A percentile compares a stretch with the other conserved stretches of the same genome.
These are phyloP conservation scores for Lepidurus apus DNA, from an alignment of 1,140 invertebrate species.

Conservation along the genomic window DNA sequence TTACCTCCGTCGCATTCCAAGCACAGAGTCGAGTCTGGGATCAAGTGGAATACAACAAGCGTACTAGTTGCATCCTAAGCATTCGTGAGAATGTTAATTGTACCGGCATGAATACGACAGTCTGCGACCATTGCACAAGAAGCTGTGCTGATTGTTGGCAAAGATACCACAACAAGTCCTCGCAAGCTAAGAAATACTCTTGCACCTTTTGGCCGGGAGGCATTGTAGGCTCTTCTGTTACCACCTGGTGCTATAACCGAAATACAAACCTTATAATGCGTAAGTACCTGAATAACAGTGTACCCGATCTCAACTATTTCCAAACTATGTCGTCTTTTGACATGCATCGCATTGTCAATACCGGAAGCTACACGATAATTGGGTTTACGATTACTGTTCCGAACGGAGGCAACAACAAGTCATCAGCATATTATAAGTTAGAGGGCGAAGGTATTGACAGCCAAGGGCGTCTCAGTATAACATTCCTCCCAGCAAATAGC, in stretches of 20 bases:
- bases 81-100: neutral
- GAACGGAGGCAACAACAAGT: neutral
- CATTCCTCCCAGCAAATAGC: neutral
- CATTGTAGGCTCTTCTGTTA: neutral
- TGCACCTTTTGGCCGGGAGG: neutral
- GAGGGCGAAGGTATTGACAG: neutral
- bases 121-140: neutral
- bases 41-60: neutral
- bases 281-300: neutral
- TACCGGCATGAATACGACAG: neutral
- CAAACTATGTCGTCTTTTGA: neutral
- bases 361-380: neutral
- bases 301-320: neutral
- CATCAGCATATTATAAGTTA: neutral
- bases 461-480: neutral
- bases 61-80: neutral
- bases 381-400: neutral
- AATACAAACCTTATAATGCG: neutral
- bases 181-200: neutral
- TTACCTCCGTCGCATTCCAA: neutral
- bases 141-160: neutral
- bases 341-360: neutral
- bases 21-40: neutral
- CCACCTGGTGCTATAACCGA: neutral
- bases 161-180: neutral